These are phyloP conservation scores for Thecophora atra DNA, from an alignment of 2,888 invertebrate genomes.

Conservation along the genomic window DNA sequence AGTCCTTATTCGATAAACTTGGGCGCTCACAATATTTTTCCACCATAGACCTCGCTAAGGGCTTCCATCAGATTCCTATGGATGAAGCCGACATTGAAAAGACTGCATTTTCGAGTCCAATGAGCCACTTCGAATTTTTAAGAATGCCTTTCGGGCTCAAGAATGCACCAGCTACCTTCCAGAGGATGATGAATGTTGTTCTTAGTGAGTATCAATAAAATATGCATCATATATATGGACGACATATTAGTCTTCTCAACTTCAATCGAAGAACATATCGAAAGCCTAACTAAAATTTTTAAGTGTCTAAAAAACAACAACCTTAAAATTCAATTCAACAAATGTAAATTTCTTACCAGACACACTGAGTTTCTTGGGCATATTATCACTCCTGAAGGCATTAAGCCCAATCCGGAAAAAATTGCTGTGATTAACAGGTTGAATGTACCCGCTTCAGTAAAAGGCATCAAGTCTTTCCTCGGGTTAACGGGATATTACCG, in stretches of 20 bases:
- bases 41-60: slow-evolving; percentile 42
- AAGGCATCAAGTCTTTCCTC: too few species aligned
- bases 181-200: too few species aligned
- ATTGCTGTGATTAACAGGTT: too few species aligned
- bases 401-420: slow-evolving; percentile 56
- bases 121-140: slow-evolving; percentile 43
- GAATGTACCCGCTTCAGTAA: too few species aligned
- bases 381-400: slow-evolving; percentile 53
- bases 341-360: slow-evolving; percentile 49
- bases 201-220: too few species aligned
- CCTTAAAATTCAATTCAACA: slow-evolving; percentile 50
- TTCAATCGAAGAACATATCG: slow-evolving; percentile 34
- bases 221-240: too few species aligned
- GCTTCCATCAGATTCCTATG: slow-evolving; percentile 45
- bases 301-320: slow-evolving; percentile 23
- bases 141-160: too few species aligned
- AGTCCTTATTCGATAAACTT: slow-evolving; percentile 23
- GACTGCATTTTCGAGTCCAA: slow-evolving; percentile 39
- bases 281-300: slow-evolving; percentile 50
- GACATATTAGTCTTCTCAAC: slow-evolving; percentile 38
- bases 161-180: too few species aligned
- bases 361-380: slow-evolving; percentile 55
- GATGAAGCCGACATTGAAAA: slow-evolving; percentile 39
- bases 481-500: too few species aligned
- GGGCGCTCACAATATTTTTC: too few species aligned